Evolutionary conservation across 2,113 vertebrate species (phyloP).

Genomic region (Semnopithecus entellus): DNA sequence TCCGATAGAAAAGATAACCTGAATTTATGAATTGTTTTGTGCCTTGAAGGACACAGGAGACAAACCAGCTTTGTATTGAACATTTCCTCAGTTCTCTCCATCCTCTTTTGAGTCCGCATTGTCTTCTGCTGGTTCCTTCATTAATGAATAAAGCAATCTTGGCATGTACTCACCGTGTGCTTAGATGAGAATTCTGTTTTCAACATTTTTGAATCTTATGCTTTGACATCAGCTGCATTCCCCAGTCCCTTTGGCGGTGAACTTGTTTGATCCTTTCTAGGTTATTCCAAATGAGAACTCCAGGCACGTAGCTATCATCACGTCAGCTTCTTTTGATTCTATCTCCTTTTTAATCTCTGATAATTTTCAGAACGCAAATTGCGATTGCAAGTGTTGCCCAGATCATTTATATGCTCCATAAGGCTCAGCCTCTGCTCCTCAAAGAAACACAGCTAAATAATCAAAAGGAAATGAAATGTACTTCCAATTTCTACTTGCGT

Average conservation of each 20-base stretch:
- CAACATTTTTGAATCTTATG: not conserved
- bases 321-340: not conserved
- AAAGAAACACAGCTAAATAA: not conserved
- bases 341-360: not conserved
- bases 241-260: not conserved
- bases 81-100: not conserved
- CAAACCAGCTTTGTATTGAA: no score
- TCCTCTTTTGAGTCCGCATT: not conserved
- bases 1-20: not conserved
- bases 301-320: accelerated
- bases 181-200: not conserved
- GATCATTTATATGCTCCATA: not conserved
- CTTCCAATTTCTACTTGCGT: not conserved
- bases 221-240: not conserved
- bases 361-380: not conserved
- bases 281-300: not conserved
- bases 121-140: not conserved
- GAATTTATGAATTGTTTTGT: not conserved
- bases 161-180: not conserved
- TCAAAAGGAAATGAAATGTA: not conserved
- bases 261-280: not conserved
- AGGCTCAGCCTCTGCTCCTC: not conserved
- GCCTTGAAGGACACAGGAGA: not conserved
- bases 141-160: no score
- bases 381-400: not conserved